These are phyloP conservation scores for Brenthis daphne DNA, from an alignment of 2,888 invertebrate genomes.

Conservation along the genomic window DNA sequence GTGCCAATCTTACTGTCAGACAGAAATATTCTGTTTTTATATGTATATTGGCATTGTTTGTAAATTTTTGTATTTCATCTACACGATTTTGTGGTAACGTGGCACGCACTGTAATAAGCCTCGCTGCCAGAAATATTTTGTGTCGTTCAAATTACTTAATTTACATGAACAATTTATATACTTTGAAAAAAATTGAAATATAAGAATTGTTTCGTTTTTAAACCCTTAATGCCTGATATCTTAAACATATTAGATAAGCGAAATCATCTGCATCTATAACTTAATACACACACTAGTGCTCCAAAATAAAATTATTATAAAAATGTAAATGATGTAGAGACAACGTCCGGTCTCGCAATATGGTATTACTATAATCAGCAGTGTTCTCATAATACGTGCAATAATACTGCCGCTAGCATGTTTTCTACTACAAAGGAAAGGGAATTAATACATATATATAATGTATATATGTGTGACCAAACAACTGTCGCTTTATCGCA, in stretches of 20 bases:
- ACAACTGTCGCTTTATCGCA: not conserved
- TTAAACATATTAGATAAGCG: no score
- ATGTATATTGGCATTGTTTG: conserved; percentile 24
- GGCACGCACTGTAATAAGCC: not conserved
- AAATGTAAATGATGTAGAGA: no score
- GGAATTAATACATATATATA: not conserved
- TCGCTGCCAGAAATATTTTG: not conserved
- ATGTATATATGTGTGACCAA: not conserved
- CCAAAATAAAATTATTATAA: no score
- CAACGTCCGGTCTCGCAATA: not conserved
- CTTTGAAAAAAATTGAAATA: not conserved
- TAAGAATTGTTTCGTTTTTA: no score
- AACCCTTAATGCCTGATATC: no score
- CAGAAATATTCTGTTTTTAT: conserved; percentile 1
- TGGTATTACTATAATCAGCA: not conserved
- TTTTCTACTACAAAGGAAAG: not conserved
- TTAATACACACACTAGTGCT: no score
- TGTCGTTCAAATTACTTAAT: not conserved
- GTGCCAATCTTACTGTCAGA: conserved; percentile 40
- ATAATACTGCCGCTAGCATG: not conserved
- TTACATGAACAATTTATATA: not conserved
- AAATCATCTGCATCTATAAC: no score
- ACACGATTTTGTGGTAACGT: not conserved
- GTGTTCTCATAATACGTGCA: not conserved
- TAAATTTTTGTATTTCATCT: conserved; percentile 10